Evolutionary conservation across 1,140 invertebrate genomes (phyloP).

Genomic region (Tetramorium parvispinum): DNA sequence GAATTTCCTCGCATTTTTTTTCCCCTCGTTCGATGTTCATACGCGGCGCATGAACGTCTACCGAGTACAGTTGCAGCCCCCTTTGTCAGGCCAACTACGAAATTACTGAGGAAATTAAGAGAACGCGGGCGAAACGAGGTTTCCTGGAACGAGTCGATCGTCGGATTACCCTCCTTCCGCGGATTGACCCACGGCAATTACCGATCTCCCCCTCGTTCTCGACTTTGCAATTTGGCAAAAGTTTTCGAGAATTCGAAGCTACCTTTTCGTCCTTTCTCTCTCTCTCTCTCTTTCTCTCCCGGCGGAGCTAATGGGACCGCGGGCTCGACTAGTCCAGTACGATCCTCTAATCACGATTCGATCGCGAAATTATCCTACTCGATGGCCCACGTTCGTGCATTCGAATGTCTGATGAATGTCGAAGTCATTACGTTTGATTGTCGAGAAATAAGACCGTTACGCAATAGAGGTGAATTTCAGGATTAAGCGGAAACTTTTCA

Average conservation of each 20-base stretch:
- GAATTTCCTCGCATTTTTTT: background rate
- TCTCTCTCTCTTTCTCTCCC: background rate
- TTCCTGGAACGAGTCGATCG: slow-evolving; percentile 83
- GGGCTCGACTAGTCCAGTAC: slow-evolving; percentile 37
- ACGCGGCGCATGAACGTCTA: slow-evolving; percentile 16
- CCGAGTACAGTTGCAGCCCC: slow-evolving; percentile 27
- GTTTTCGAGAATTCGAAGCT: slow-evolving; percentile 77
- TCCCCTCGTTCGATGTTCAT: background rate
- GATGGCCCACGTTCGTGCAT: slow-evolving; percentile 31
- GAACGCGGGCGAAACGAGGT: slow-evolving; percentile 73
- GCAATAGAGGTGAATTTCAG: background rate
- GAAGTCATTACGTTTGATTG: slow-evolving; percentile 10
- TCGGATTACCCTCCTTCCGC: slow-evolving; percentile 76
- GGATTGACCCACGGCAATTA: slow-evolving; percentile 79
- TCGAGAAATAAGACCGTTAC: slow-evolving; percentile 17
- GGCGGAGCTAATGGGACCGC: slow-evolving; percentile 61
- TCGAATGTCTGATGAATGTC: slow-evolving; percentile 10
- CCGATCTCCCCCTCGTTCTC: slow-evolving; percentile 67
- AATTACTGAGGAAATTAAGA: slow-evolving; percentile 81
- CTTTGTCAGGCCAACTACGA: slow-evolving; percentile 53
- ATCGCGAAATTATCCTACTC: slow-evolving; percentile 67
- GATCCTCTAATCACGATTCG: slow-evolving; percentile 64
- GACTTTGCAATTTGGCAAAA: slow-evolving; percentile 81
- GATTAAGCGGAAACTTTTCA: slow-evolving; percentile 3
- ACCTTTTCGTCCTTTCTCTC: slow-evolving; percentile 68